phyloP scores from a whole-genome alignment of 2,888 invertebrate species.

The Agriopis marginaria region DNA sequence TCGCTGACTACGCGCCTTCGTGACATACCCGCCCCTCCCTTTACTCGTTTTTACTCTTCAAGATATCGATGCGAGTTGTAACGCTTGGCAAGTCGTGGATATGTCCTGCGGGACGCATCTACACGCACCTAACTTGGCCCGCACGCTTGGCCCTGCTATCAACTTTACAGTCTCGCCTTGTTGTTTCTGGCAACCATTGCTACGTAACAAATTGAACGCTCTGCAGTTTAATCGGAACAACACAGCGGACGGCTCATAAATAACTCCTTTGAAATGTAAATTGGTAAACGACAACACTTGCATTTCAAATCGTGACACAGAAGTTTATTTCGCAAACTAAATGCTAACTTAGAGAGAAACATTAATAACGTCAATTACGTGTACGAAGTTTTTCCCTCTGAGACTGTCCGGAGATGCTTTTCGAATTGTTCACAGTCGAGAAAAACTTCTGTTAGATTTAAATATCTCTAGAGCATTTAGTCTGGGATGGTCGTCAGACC shows the following conservation, averaged over 20 bases:
- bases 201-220: slow-evolving; percentile 41
- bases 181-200: slow-evolving; percentile 48
- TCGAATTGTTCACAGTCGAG: slow-evolving; percentile 62
- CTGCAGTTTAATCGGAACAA: slow-evolving; percentile 38
- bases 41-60: slow-evolving; percentile 65
- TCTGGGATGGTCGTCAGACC: slow-evolving; percentile 54
- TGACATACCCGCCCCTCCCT: slow-evolving; percentile 71
- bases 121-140: slow-evolving; percentile 42
- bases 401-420: slow-evolving; percentile 52
- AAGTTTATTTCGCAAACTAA: slow-evolving; percentile 39
- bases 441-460: slow-evolving; percentile 70
- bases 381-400: slow-evolving; percentile 58
- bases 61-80: slow-evolving; percentile 62
- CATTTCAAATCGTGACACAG: slow-evolving; percentile 35
- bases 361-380: slow-evolving; percentile 64
- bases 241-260: slow-evolving; percentile 29
- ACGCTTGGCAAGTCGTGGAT: slow-evolving; percentile 51
- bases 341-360: slow-evolving; percentile 43
- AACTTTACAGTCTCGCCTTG: slow-evolving; percentile 40
- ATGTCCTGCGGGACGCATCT: slow-evolving; percentile 55
- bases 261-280: slow-evolving; percentile 36
- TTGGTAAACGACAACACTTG: slow-evolving; percentile 36
- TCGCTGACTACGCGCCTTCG: slow-evolving; percentile 78
- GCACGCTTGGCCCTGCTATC: slow-evolving; percentile 31
- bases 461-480: slow-evolving; percentile 74